Conservation (phyloP, 2,888 invertebrate genomes). For the Eustalomyia histrio region DNA sequence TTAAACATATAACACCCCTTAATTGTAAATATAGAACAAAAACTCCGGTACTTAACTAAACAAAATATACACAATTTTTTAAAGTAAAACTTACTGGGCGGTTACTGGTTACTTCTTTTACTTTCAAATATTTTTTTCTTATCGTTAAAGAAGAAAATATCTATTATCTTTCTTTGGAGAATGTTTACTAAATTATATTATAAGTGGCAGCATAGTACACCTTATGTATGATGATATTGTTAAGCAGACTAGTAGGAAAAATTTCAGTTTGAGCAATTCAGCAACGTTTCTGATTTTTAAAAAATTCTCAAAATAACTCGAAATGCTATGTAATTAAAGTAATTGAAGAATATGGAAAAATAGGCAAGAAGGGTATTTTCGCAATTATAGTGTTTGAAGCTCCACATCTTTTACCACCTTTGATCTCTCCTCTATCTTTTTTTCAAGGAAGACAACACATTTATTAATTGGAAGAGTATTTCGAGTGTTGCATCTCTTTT, state of each 20-base stretch:
- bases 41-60: slow-evolving; percentile 14
- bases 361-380: too few species aligned
- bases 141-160: slow-evolving; percentile 17
- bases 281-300: too few species aligned
- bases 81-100: slow-evolving; percentile 33
- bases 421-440: too few species aligned
- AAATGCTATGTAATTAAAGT: too few species aligned
- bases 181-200: slow-evolving; percentile 30
- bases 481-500: too few species aligned
- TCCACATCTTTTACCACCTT: too few species aligned
- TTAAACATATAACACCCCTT: slow-evolving; percentile 57
- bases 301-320: too few species aligned
- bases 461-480: too few species aligned
- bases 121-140: slow-evolving; percentile 1
- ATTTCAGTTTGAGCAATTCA: not conserved
- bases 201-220: slow-evolving; percentile 28
- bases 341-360: too few species aligned
- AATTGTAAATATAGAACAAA: slow-evolving; percentile 41
- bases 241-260: not conserved
- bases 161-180: slow-evolving; percentile 26
- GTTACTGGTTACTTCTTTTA: slow-evolving; percentile 31
- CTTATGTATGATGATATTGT: slow-evolving; percentile 17
- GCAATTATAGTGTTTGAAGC: too few species aligned
- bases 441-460: too few species aligned
- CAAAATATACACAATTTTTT: slow-evolving; percentile 29